These are phyloP conservation scores for Ceratoteleas bidentatus DNA, from an alignment of 1,140 invertebrate genomes.

Conservation along the genomic window DNA sequence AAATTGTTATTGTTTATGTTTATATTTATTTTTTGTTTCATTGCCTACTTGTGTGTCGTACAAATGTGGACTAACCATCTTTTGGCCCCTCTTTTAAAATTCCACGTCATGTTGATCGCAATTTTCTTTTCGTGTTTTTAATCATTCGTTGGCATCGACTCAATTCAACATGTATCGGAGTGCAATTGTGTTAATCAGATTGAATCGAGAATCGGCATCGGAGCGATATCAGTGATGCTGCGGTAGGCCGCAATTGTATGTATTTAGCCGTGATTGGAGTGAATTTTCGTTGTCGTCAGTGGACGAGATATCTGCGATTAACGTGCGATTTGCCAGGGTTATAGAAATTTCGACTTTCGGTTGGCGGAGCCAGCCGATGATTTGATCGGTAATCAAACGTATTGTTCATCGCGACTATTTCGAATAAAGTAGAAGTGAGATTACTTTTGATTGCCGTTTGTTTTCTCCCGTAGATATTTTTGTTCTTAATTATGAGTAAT, in stretches of 20 bases:
- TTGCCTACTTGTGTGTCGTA: constrained; percentile 34
- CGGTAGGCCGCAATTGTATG: constrained; percentile 61
- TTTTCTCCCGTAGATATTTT: constrained; percentile 55
- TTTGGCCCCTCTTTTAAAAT: background rate
- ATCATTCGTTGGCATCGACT: constrained; percentile 39
- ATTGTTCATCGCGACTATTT: constrained; percentile 64
- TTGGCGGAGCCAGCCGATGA: constrained; percentile 48
- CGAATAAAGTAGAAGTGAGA: constrained; percentile 69
- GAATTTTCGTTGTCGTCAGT: constrained; percentile 53
- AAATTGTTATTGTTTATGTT: constrained; percentile 22
- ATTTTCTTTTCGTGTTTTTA: background rate
- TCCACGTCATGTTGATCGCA: background rate
- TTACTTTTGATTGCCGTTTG: constrained; percentile 65
- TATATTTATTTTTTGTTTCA: background rate
- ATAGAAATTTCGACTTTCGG: constrained; percentile 44
- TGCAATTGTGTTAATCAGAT: constrained; percentile 54
- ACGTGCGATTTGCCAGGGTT: constrained; percentile 48
- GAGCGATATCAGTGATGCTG: constrained; percentile 47
- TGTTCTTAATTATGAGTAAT: constrained; percentile 1
- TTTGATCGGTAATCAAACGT: constrained; percentile 56
- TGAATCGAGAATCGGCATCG: constrained; percentile 32
- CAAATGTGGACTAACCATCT: constrained; percentile 14
- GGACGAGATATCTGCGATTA: constrained; percentile 59
- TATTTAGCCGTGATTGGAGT: constrained; percentile 63
- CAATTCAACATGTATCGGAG: constrained; percentile 47